These are phyloP conservation scores for Mixornis gularis DNA, from an alignment of 2,113 vertebrate genomes.

Conservation along the genomic window DNA sequence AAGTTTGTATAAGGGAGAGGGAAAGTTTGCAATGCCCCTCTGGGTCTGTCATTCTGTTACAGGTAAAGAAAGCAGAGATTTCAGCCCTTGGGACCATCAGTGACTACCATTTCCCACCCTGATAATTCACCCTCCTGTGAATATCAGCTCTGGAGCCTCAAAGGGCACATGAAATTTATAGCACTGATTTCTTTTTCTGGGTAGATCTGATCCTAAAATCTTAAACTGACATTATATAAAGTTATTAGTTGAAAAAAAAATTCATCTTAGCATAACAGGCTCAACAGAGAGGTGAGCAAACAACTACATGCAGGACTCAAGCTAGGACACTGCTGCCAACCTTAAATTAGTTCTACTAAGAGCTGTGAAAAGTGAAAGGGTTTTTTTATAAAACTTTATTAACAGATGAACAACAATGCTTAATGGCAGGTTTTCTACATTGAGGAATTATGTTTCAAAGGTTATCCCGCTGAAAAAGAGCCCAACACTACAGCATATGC, in stretches of 20 bases:
- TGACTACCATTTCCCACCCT: neutral
- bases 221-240: neutral
- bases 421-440: slow-evolving; percentile 18
- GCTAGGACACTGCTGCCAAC: neutral
- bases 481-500: slow-evolving; percentile 9
- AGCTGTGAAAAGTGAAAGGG: slow-evolving; percentile 4
- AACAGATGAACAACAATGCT: slow-evolving; percentile 7
- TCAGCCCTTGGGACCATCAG: neutral
- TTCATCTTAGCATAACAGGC: neutral
- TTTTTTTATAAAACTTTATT: neutral
- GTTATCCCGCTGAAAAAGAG: slow-evolving; percentile 15
- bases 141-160: neutral
- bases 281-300: neutral
- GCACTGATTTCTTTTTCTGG: neutral
- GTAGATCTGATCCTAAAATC: neutral
- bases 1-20: neutral
- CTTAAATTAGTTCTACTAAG: neutral
- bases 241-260: neutral
- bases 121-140: neutral
- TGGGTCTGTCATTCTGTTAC: neutral
- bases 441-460: slow-evolving; percentile 29
- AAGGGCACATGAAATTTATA: neutral
- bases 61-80: neutral
- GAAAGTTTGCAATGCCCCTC: neutral
- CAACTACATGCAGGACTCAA: neutral